These are phyloP conservation scores for Sebastes minor DNA, from an alignment of 2,797 vertebrate genomes.

Conservation along the genomic window DNA sequence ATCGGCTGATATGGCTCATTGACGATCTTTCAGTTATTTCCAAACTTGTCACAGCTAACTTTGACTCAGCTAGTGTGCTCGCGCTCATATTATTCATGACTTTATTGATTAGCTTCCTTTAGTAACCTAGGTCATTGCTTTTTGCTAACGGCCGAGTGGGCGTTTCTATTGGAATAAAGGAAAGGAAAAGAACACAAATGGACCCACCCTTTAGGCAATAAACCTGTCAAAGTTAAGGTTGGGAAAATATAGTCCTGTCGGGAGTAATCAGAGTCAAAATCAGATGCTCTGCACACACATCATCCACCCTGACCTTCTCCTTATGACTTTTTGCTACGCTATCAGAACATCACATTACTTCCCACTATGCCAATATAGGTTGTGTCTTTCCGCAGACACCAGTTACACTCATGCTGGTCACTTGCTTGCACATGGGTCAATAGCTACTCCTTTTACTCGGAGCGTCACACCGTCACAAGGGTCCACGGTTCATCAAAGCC, in stretches of 20 bases:
- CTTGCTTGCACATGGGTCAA: background rate
- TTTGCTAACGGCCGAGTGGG: background rate
- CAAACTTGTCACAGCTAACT: background rate
- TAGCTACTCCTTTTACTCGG: background rate
- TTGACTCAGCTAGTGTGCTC: too few relatives aligned
- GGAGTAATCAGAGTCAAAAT: background rate
- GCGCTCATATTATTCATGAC: background rate
- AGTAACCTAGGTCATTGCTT: background rate
- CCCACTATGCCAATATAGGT: background rate
- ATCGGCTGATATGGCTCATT: too few relatives aligned
- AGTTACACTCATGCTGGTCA: background rate
- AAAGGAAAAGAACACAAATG: too few relatives aligned
- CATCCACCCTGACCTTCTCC: background rate
- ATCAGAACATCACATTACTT: background rate
- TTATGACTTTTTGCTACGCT: background rate
- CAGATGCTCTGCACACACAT: background rate
- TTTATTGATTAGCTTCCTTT: background rate
- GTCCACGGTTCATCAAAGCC: constrained; percentile 24
- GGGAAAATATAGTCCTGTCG: too few relatives aligned
- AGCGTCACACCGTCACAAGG: constrained; percentile 39
- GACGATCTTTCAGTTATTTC: background rate
- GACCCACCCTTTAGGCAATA: too few relatives aligned
- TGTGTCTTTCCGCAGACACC: background rate
- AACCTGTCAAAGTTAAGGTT: too few relatives aligned
- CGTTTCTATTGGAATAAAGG: too few relatives aligned